Conservation (phyloP, 2,113 vertebrate species). For the Recurvirostra avosetta region DNA sequence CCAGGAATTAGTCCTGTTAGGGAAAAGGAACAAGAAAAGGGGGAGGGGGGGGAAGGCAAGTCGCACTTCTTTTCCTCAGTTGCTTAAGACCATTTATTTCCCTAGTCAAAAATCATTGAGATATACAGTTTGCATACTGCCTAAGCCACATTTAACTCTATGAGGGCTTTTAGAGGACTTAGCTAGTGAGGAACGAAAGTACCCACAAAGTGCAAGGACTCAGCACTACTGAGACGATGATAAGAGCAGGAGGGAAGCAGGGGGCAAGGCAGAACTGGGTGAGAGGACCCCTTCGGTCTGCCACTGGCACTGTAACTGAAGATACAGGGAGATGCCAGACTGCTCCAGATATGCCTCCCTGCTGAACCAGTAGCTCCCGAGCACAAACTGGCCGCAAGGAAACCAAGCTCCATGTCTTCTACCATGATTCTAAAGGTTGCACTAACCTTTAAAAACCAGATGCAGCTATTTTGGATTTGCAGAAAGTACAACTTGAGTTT, state of each 20-base stretch:
- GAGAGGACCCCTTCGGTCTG: neutral
- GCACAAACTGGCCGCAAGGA: fast-evolving
- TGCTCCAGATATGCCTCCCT: neutral
- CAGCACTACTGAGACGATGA: neutral
- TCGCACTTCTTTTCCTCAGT: neutral
- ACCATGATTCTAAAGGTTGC: neutral
- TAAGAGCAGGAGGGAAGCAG: neutral
- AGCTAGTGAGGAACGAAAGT: neutral
- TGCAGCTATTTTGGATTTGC: neutral
- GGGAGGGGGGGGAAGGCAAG: too few relatives aligned
- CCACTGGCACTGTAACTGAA: neutral
- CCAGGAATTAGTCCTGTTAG: neutral
- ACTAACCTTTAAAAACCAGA: neutral
- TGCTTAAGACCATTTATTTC: neutral
- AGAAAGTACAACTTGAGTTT: neutral
- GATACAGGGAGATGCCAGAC: neutral
- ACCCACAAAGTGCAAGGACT: neutral
- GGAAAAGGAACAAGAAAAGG: neutral
- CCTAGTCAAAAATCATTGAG: neutral
- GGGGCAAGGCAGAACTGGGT: neutral
- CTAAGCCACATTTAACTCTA: neutral
- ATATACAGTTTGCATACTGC: neutral
- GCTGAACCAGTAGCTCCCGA: neutral
- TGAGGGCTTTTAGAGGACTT: neutral
- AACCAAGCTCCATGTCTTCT: neutral